Base-by-base conservation (phyloP, 2,113 vertebrate genomes). In the Oreochromis aureus region DNA sequence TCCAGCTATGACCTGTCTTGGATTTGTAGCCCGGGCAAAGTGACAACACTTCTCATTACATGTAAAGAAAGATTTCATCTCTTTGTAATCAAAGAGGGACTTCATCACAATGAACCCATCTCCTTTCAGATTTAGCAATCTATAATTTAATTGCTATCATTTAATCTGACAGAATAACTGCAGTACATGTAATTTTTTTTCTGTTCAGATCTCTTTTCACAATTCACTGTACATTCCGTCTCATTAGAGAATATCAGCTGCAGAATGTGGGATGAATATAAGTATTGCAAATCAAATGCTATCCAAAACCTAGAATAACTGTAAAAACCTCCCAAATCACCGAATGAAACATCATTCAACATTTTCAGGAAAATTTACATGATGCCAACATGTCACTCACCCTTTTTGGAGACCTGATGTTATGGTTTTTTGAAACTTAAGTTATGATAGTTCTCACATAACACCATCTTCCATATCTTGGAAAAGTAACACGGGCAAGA, bases 61-160 rank as follows among this genome's bases (percentile, higher is more conserved):
- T 82, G 80, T 89, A 89, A 87, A 91, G 85, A 93, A 90, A 93
- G 84, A 92, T 92, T 93, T 87, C 51, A 88, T 89, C 69, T 85
- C 89, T 90, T 91, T 93, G 85, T 91, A 93, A 95, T 93, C 93
- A 90, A 59, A 90, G 80, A 86, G 78, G 89, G 83, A 59, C 89
- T 88, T 94, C 86, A 86, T 58, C n/a, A 89, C 91, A 92, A 94
- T 92, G 89, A 95, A 93, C 90, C 83, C 91, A 91, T 94, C 93
- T 91, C 84, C 93, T 93, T 95, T 95, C 91, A 87, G 91, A 92
- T 93, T 93, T 88, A 94, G 86, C 89, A 93, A 95, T 95, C 86
- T 88, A 94, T 95, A 94, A 95, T 96, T 95, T 92, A 96, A 95
- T 94, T 94, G 93, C 86, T 84, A 87, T 95, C 83, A 93, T 92